Evolutionary conservation across 2,888 invertebrate species (phyloP).

Genomic region (Xanthorhoe spadicearia): DNA sequence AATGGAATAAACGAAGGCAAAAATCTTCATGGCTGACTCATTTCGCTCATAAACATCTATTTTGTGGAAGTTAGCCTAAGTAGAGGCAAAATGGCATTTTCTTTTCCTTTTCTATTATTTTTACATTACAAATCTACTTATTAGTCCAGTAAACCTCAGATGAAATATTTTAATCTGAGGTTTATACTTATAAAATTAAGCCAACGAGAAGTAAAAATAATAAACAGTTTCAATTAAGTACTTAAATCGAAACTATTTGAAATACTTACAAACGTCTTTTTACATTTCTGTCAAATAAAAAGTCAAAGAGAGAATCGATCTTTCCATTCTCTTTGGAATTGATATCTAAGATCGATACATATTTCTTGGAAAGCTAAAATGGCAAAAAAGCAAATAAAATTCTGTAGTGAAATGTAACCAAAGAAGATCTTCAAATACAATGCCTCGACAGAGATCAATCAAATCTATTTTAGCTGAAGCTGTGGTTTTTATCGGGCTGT

Average conservation of each 20-base stretch:
- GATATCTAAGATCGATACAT: no score
- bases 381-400: conserved; percentile 19
- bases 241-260: not conserved
- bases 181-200: no score
- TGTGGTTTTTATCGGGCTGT: conserved; percentile 57
- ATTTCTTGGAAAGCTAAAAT: conserved; percentile 10
- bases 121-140: no score
- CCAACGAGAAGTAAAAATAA: no score
- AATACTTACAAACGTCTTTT: no score
- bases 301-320: no score
- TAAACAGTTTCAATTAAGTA: not conserved
- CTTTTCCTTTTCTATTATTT: not conserved
- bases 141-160: no score
- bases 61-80: not conserved
- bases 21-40: not conserved
- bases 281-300: no score
- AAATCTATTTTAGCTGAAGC: conserved; percentile 56
- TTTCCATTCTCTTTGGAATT: no score
- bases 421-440: conserved; percentile 36
- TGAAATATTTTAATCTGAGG: no score
- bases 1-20: not conserved
- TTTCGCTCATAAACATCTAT: not conserved
- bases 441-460: conserved; percentile 54
- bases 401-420: conserved; percentile 18
- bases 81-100: not conserved